Percentiles rank a stretch among this genome's conserved stretches.
phyloP scores from a whole-genome alignment of 2,113 vertebrate genomes.

The Athene cunicularia region DNA sequence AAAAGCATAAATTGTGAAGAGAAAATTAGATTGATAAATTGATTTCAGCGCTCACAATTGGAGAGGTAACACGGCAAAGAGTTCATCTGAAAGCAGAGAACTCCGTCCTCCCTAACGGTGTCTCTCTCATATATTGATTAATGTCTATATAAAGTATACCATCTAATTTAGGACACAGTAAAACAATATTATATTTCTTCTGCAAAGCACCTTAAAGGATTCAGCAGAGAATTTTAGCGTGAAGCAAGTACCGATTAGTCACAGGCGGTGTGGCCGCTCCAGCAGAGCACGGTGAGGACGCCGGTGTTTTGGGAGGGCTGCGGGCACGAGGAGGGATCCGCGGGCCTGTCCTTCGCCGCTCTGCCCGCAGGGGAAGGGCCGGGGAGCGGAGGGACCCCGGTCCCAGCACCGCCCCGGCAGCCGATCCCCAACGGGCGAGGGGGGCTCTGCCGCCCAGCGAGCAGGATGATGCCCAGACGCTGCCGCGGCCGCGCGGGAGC shows the following conservation, averaged over 20 bases:
- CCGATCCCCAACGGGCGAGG: rapidly evolving
- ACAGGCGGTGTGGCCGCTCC: not conserved
- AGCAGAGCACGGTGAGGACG: not conserved
- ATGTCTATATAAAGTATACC: not conserved
- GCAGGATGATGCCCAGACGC: rapidly evolving
- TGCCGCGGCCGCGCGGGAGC: not conserved
- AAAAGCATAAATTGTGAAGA: not conserved
- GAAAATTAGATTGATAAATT: conserved; percentile 8
- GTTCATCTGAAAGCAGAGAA: not conserved
- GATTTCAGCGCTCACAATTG: not conserved
- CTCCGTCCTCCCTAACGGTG: not conserved
- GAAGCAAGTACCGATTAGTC: not conserved
- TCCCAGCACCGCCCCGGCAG: rapidly evolving
- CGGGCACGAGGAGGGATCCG: not conserved
- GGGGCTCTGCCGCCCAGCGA: rapidly evolving
- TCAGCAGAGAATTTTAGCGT: not conserved
- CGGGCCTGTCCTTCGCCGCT: not conserved
- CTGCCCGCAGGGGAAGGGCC: rapidly evolving
- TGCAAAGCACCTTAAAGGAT: conserved; percentile 16
- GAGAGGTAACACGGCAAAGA: not conserved
- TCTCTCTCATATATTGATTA: not conserved
- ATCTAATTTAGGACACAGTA: not conserved
- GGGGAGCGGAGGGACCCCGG: rapidly evolving
- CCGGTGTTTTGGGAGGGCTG: not conserved
- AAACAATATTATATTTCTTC: conserved; percentile 8